Evolutionary conservation across 2,797 vertebrate genomes (phyloP).

Genomic region (Peromyscus aztecus): DNA sequence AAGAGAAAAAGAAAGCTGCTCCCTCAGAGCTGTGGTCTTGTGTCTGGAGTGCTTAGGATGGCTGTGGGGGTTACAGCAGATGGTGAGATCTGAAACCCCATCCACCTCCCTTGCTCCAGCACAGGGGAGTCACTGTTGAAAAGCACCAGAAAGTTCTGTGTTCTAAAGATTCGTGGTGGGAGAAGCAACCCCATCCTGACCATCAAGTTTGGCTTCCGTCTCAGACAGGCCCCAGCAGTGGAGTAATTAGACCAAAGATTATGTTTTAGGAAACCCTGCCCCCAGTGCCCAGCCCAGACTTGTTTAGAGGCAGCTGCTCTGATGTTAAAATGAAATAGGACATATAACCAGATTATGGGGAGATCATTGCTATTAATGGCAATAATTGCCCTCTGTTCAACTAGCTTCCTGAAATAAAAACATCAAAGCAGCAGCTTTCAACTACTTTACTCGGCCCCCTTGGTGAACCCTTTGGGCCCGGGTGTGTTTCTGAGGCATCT

Average conservation of each 20-base stretch:
- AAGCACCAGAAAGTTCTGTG: background rate
- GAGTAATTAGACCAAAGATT: conserved; percentile 63
- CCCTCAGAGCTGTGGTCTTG: background rate
- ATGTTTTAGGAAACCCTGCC: conserved; percentile 68
- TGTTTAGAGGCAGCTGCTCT: conserved; percentile 77
- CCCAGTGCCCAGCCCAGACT: conserved; percentile 39
- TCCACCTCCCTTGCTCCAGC: background rate
- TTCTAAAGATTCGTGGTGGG: background rate
- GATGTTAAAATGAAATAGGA: conserved; percentile 82
- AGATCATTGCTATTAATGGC: conserved; percentile 76
- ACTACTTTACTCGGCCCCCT: conserved; percentile 66
- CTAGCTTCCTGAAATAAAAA: conserved; percentile 82
- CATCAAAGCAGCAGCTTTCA: conserved; percentile 80
- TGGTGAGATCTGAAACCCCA: background rate
- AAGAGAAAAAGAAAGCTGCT: background rate
- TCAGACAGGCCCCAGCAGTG: background rate
- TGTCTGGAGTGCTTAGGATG: background rate
- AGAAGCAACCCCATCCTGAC: background rate
- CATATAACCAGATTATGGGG: conserved; percentile 78
- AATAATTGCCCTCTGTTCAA: conserved; percentile 78
- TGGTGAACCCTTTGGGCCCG: conserved; percentile 58
- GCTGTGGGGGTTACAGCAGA: background rate
- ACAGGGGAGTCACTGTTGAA: background rate
- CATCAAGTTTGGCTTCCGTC: conserved; percentile 22
- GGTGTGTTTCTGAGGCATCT: conserved; percentile 18